Base-by-base conservation (phyloP, 2,888 invertebrate species). In the Fragum sueziense region DNA sequence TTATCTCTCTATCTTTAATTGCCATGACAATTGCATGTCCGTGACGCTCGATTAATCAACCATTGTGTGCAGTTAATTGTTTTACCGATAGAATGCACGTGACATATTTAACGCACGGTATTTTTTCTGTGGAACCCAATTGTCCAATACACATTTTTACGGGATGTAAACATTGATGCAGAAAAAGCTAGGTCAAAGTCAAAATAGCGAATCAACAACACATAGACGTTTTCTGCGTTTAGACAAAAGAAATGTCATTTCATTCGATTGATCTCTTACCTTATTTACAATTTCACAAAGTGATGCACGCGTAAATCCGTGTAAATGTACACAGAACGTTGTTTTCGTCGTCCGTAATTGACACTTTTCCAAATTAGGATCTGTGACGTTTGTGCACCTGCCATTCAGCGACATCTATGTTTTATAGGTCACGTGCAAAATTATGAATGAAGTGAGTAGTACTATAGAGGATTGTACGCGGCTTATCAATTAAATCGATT, bases 341-440 rank as follows among this genome's bases (percentile, higher is more conserved):
- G 74, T 78, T 75, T 74, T 75, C 70, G 75, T 77, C 70, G 69
- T 70, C 73, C 73, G 78, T 80, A 80, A 84, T 84, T 84, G 83
- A 84, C 83, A 84, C 83, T 84, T 79, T 84, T 83, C 83, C 83
- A 83, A 83, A 83, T 83, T 80, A 77, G 83, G 83, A 80, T 73
- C 70, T 76, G 83, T 84, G 83, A 84, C 83, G 83, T 84, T 33
- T 54, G 74, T 61, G 83, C 83, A 84, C 83, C 80, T 84, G 80
- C 72, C 37, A 34, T 33, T 37, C 37, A 74, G 79, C 79, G 79
- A 71, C 79, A 72, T 79, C 79, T 79, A 69, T 61, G 54, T 59
- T 75, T 61, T 72, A 67, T 75, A 68, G 79, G 79, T 79, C 79
- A 79, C 72, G 74, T 62, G 72, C n/a, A 67, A 72, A 75, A 79